phyloP scores from a whole-genome alignment of 2,113 vertebrate species.

The Callocephalon fimbriatum region DNA sequence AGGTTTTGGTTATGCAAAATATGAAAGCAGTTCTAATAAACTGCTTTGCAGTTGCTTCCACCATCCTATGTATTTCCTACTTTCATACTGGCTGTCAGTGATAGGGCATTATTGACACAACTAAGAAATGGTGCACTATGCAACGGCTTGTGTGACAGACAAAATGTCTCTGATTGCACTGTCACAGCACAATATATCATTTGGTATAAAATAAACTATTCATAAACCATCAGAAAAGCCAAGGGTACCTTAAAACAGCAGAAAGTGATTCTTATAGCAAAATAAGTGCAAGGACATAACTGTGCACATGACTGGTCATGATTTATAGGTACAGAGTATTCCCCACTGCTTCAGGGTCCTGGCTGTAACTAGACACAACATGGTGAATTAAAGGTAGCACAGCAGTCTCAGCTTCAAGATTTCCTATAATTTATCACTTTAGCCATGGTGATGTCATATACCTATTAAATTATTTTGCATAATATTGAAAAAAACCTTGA shows the following conservation, averaged over 20 bases:
- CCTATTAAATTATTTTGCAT: not conserved
- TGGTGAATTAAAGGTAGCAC: not conserved
- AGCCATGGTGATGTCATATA: not conserved
- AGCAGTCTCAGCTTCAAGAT: not conserved
- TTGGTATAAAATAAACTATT: not conserved
- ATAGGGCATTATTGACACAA: not conserved
- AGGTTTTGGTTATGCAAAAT: not conserved
- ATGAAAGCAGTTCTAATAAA: not conserved
- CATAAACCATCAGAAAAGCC: not conserved
- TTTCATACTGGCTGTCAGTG: not conserved
- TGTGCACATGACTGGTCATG: not conserved
- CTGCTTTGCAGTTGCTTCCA: not conserved
- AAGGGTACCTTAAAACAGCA: not conserved
- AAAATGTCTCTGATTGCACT: not conserved
- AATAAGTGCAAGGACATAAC: not conserved
- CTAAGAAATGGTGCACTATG: not conserved
- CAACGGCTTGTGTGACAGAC: not conserved
- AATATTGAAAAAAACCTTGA: not conserved
- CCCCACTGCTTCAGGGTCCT: not conserved
- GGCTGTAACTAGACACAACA: not conserved
- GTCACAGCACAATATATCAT: not conserved
- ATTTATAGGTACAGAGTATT: slow-evolving; percentile 1
- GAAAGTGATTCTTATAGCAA: not conserved
- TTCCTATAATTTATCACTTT: slow-evolving; percentile 15
- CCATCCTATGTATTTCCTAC: not conserved